These are phyloP conservation scores for Anorthoa munda DNA, from an alignment of 2,888 invertebrate species.

Conservation along the genomic window DNA sequence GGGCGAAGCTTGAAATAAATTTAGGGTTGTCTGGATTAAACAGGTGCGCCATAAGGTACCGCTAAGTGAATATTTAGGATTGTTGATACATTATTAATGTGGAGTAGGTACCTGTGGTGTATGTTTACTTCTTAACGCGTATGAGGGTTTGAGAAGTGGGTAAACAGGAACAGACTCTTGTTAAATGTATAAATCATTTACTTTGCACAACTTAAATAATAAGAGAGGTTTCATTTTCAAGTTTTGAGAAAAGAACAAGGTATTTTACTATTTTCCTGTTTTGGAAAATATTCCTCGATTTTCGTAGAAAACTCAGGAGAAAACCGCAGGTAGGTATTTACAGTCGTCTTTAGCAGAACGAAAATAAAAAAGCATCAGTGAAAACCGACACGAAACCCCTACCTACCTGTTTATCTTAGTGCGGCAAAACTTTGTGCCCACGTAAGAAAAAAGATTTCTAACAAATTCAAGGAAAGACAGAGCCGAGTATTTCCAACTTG, in stretches of 20 bases:
- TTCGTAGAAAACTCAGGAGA: neutral
- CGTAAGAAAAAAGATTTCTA: slow-evolving; percentile 56
- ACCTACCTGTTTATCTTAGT: slow-evolving; percentile 52
- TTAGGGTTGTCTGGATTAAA: slow-evolving; percentile 27
- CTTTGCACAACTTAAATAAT: neutral
- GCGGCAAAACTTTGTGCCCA: slow-evolving; percentile 44
- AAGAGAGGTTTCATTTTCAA: neutral
- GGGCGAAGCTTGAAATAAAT: slow-evolving; percentile 31
- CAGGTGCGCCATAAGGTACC: slow-evolving; percentile 39
- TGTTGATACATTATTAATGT: slow-evolving; percentile 53
- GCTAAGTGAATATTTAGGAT: slow-evolving; percentile 56
- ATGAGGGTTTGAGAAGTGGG: slow-evolving; percentile 3
- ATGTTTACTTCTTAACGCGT: slow-evolving; percentile 17
- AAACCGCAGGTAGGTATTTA: slow-evolving; percentile 11
- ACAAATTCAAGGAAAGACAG: slow-evolving; percentile 56
- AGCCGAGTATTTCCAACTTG: slow-evolving; percentile 54
- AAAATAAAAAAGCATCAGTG: slow-evolving; percentile 24
- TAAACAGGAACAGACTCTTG: neutral
- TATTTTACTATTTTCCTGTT: neutral
- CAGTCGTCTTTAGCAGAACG: slow-evolving; percentile 4
- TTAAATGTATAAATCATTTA: neutral
- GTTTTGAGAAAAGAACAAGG: neutral
- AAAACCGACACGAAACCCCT: slow-evolving; percentile 18
- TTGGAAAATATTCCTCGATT: neutral
- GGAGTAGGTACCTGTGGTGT: slow-evolving; percentile 20